These are phyloP conservation scores for Drosophila melanogaster DNA, from an alignment of 1,140 invertebrate genomes.

Conservation along the genomic window DNA sequence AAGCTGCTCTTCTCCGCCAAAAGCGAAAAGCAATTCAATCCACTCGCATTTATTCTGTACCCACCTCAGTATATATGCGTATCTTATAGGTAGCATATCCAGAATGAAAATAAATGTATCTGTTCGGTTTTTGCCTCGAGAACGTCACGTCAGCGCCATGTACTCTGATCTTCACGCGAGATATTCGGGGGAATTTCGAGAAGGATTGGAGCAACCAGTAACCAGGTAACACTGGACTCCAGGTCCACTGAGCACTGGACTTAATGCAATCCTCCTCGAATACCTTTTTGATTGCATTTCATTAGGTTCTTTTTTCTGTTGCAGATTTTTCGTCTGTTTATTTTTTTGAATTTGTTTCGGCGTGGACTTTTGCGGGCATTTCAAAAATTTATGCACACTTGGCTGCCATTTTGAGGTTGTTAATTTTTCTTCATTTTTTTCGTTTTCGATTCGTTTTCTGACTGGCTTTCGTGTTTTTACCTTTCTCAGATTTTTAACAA, in stretches of 20 bases:
- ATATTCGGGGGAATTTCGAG: constrained; percentile 49
- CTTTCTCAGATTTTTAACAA: constrained; percentile 77
- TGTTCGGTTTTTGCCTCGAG: constrained; percentile 18
- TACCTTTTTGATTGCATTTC: constrained; percentile 80
- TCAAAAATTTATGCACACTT: constrained; percentile 81
- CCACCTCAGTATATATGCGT: constrained; percentile 54
- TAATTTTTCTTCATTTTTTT: constrained; percentile 59
- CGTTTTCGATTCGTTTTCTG: constrained; percentile 29
- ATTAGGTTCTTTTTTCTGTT: constrained; percentile 53
- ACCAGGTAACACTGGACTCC: constrained; percentile 49
- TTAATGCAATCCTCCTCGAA: constrained; percentile 76
- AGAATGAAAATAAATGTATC: constrained; percentile 65
- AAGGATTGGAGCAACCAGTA: constrained; percentile 10
- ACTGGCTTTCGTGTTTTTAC: constrained; percentile 54
- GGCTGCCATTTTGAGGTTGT: constrained; percentile 76
- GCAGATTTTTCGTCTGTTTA: constrained; percentile 4
- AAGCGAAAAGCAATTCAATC: constrained; percentile 58
- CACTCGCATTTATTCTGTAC: constrained; percentile 70
- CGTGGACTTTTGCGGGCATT: constrained; percentile 59
- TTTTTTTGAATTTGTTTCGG: constrained; percentile 39
- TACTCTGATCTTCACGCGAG: constrained; percentile 65
- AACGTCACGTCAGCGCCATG: constrained; percentile 68
- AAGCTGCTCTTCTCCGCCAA: constrained; percentile 52
- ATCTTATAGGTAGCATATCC: constrained; percentile 32
- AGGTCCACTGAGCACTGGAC: constrained; percentile 14